Evolutionary conservation across 2,888 invertebrate genomes (phyloP), one percentile per base, ranked within the genome.

Genomic region (Apoda limacodes): DNA sequence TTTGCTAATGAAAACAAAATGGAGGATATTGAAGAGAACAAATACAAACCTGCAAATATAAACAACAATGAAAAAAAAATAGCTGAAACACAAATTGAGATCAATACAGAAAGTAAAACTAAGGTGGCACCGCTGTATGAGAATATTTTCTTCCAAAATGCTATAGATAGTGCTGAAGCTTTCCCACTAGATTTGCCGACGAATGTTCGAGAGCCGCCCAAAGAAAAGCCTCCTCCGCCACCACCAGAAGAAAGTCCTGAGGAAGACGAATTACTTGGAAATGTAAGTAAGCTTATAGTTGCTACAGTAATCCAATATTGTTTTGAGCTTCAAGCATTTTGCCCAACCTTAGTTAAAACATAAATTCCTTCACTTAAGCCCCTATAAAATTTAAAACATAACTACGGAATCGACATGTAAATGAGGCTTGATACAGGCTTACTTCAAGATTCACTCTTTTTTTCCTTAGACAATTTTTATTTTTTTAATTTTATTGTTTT

Each of bases 141-240:
- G 48, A 86, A 86, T 43, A 72, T 85, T 37, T 83, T 84, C 50
- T 84, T 82, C 39, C 67, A 72, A 44, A 72, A 65, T 29, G 43
- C 52, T 3, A 49, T 57, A 17, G 61, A 64, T 15, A 58, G 59
- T 5, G 46, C 49, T 2, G 58, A 48, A 30, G 68, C 71, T 1
- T 86, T 86, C 46, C 83, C 78, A 3, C 55, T 87, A 48, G 84
- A 85, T 39, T 66, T 86, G 43, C 83, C 86, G 1, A 67, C 82
- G 4, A 83, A 83, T 53, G 75, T 67, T 22, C 42, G 87, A 52
- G 89, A 91, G 53, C 92, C 92, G 9, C 91, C 91, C n/a, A 90
- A 87, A 53, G 92, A 92, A 55, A 92, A 92, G 52, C 93, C 93
- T 14, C 93, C 93, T 2, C 93, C 93, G 7, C 90, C 90, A 2